Percentiles rank a stretch among this genome's conserved stretches.
Evolutionary conservation across 2,888 invertebrate species (phyloP).

Genomic region (Choristoneura rosaceana): DNA sequence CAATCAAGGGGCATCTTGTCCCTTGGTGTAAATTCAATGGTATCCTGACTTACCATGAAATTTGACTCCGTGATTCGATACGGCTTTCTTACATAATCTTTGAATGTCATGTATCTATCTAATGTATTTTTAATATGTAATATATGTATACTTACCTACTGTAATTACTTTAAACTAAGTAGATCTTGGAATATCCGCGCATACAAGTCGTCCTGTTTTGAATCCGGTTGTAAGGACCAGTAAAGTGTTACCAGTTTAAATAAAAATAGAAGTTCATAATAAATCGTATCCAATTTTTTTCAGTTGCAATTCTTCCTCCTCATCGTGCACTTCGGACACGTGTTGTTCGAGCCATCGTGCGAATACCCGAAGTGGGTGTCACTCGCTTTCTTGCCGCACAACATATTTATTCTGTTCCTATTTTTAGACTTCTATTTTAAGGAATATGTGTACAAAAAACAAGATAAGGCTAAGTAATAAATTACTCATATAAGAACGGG

Average conservation of each 20-base stretch:
- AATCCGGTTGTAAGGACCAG: not conserved
- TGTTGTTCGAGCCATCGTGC: slow-evolving; percentile 85
- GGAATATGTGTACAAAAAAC: slow-evolving; percentile 85
- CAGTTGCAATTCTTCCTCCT: slow-evolving; percentile 88
- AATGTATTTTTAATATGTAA: no score
- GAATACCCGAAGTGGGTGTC: slow-evolving; percentile 86
- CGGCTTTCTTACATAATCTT: no score
- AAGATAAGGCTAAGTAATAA: slow-evolving; percentile 56
- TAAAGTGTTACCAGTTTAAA: not conserved
- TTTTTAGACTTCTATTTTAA: slow-evolving; percentile 90
- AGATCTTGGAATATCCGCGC: no score
- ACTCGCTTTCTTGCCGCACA: slow-evolving; percentile 87
- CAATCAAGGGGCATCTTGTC: no score
- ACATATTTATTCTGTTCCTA: slow-evolving; percentile 87
- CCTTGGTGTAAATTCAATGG: no score
- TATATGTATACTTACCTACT: no score
- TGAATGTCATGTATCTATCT: no score
- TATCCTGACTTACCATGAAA: no score
- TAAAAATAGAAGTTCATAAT: not conserved
- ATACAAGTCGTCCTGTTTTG: no score
- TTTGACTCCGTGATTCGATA: no score
- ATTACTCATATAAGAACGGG: slow-evolving; percentile 10
- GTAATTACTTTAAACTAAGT: no score
- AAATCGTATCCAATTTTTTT: slow-evolving; percentile 43
- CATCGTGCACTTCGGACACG: slow-evolving; percentile 85